phyloP scores from a whole-genome alignment of 35 echinoderm and acorn worm genomes.

The Heliocidaris erythrogramma region DNA sequence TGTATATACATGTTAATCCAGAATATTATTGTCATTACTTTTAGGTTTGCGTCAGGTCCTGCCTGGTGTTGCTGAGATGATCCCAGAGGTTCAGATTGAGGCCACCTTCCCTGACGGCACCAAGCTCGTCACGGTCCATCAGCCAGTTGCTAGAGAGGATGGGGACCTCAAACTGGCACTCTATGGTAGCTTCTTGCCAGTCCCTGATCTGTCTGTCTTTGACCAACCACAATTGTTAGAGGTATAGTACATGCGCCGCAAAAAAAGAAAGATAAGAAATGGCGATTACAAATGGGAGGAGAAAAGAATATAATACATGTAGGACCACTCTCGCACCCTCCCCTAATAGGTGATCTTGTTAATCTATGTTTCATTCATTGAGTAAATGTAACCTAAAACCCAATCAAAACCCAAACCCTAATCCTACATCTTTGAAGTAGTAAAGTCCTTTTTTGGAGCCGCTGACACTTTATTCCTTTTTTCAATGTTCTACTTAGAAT shows the following conservation, averaged over 20 bases:
- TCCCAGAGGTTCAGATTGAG: constrained; percentile 76
- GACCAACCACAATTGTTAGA: constrained; percentile 11
- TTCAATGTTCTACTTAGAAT: constrained; percentile 26
- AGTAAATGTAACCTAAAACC: too few relatives aligned
- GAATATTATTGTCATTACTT: background rate
- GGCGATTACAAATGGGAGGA: too few relatives aligned
- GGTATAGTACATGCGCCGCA: background rate
- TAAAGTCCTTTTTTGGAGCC: background rate
- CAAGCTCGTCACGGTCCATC: constrained; percentile 76
- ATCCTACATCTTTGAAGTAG: too few relatives aligned
- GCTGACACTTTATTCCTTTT: background rate
- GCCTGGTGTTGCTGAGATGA: constrained; percentile 77
- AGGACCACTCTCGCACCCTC: too few relatives aligned
- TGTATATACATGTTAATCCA: too few relatives aligned
- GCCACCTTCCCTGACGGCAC: constrained; percentile 81
- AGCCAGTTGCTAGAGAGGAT: constrained; percentile 58
- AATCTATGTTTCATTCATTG: too few relatives aligned
- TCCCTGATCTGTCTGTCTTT: constrained; percentile 61
- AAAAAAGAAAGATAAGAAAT: too few relatives aligned
- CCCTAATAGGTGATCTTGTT: too few relatives aligned
- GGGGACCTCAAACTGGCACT: constrained; percentile 65
- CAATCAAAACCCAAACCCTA: too few relatives aligned
- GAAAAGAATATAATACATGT: too few relatives aligned
- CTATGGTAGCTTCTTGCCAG: constrained; percentile 77
- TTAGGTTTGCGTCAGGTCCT: constrained; percentile 68